Conservation (phyloP, 2,888 invertebrate species). For the Dyspetes luteomarginatus region DNA sequence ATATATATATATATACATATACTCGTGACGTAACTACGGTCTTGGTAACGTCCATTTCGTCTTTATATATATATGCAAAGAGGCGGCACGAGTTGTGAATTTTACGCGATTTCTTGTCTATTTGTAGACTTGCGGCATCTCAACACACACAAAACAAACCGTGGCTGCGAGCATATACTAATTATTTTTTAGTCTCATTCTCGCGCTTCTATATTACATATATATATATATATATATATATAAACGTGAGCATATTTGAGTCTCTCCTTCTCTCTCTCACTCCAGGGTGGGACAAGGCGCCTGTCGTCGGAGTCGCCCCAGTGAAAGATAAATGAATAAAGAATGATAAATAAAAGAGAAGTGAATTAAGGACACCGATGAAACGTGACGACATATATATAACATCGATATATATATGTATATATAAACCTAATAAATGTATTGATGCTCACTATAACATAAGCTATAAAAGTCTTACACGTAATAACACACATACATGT, state of each 20-base stretch:
- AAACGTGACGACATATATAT: conserved; percentile 48
- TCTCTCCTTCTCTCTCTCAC: conserved; percentile 17
- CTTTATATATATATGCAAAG: no score
- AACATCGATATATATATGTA: neutral
- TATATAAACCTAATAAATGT: neutral
- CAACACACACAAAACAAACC: conserved; percentile 60
- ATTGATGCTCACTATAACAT: neutral
- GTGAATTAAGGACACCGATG: conserved; percentile 66
- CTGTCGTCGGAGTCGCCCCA: conserved; percentile 51
- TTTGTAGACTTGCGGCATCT: conserved; percentile 78
- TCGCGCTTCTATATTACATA: conserved; percentile 19
- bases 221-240: conserved; percentile 14
- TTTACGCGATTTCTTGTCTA: conserved; percentile 79
- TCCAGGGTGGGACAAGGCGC: conserved; percentile 1
- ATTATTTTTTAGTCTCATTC: conserved; percentile 78
- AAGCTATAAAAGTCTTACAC: conserved; percentile 23
- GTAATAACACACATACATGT: conserved; percentile 51
- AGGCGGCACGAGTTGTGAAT: conserved; percentile 66
- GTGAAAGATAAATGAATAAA: conserved; percentile 63
- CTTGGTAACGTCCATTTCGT: no score
- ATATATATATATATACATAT: no score
- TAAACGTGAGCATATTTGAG: no score
- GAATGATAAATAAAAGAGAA: conserved; percentile 63
- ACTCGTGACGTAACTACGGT: no score
- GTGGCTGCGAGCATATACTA: conserved; percentile 76